Evolutionary conservation across 2,888 invertebrate genomes (phyloP).

Genomic region (Diabrotica balteata): DNA sequence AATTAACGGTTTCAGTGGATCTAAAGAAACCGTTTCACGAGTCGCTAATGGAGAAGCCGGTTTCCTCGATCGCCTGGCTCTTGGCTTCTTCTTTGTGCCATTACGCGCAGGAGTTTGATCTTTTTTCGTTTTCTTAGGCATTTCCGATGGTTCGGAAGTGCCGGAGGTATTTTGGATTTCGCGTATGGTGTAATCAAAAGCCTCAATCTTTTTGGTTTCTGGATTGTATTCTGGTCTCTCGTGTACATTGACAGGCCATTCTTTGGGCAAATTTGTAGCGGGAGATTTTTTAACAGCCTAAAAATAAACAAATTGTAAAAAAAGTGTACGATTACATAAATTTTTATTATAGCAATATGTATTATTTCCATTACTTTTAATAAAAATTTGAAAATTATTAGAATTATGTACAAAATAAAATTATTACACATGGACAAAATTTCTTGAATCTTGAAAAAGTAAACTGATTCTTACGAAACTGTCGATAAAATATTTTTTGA

Average conservation of each 20-base stretch:
- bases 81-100: slow-evolving; percentile 35
- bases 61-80: slow-evolving; percentile 27
- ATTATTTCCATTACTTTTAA: too few species aligned
- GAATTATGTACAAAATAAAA: too few species aligned
- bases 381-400: too few species aligned
- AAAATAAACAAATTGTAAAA: too few species aligned
- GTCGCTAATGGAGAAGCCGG: slow-evolving; percentile 26
- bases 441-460: too few species aligned
- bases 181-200: slow-evolving; percentile 47
- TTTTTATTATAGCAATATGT: too few species aligned
- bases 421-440: too few species aligned
- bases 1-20: slow-evolving; percentile 44
- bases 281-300: too few species aligned
- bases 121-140: slow-evolving; percentile 35
- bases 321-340: too few species aligned
- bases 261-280: slow-evolving; percentile 31
- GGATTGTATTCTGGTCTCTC: slow-evolving; percentile 55
- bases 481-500: too few species aligned
- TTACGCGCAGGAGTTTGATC: slow-evolving; percentile 30
- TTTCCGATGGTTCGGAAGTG: not conserved
- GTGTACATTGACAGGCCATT: slow-evolving; percentile 45
- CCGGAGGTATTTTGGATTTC: slow-evolving; percentile 35
- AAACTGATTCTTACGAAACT: too few species aligned
- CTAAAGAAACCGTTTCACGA: slow-evolving; percentile 38
- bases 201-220: slow-evolving; percentile 50